Evolutionary conservation across 2,797 vertebrate genomes (phyloP), one percentile per base, ranked within the genome.

Genomic region (Malacoctenus gilli): DNA sequence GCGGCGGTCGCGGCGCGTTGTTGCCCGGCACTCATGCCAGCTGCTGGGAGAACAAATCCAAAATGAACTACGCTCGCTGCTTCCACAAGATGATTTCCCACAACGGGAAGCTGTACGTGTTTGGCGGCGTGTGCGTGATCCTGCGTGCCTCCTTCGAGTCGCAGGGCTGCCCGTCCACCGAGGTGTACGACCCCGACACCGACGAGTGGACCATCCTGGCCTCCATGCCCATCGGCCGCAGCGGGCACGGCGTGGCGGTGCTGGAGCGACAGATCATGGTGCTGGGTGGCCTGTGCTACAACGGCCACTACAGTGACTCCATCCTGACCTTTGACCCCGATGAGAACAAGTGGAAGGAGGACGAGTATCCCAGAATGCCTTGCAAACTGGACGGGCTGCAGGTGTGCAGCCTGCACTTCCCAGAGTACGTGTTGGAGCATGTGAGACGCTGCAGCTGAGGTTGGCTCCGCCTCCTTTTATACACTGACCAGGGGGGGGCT

Each of bases 81-180:
- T 99, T 99, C 92, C 97, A 99, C 89, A 98, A 99, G 90, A 99
- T 99, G 97, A 97, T 98, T 79, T 97, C 95, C 19, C 95, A 99
- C 50, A 98, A 96, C 12, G 96, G 97, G 84, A 99, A 99, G 89
- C 94, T 99, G 75, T 99, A 98, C 68, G 97, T 99, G 23, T 99
- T 99, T 4, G 97, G 97, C 13, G 97, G 97, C 1, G 97, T 99
- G 68, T 99, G 97, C 75, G 97, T 99, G 56, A 95, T 99, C 80
- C 92, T 99, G 70, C 93, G 97, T 28, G 97, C 97, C 0, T 99
- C 97, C 68, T 99, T 99, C 51, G 97, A 99, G 88, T 99, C 97
- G 47, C 97, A 99, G 90, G 97, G 97, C 55, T 99, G 97, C 85
- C 97, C 97, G 32, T 98, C 96, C 52, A 99, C 97, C n/a, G 97